Evolutionary conservation across 1,140 invertebrate species (phyloP).

Genomic region (Zaprionus tsacasi): DNA sequence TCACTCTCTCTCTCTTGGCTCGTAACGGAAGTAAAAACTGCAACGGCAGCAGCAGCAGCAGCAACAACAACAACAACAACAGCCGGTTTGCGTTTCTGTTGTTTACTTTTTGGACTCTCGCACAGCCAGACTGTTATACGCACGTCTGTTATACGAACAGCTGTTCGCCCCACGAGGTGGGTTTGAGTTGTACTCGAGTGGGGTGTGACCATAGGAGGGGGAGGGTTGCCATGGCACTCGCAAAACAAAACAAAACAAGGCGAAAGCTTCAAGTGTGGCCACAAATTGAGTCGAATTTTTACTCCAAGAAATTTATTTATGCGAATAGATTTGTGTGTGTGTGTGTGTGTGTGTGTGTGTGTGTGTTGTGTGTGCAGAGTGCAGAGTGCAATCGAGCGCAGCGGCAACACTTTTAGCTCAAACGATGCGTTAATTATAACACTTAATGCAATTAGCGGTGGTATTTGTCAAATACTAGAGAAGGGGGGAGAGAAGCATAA

Average conservation of each 20-base stretch:
- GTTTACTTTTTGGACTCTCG: conserved; percentile 66
- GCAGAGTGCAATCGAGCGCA: conserved; percentile 38
- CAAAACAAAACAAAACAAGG: conserved; percentile 75
- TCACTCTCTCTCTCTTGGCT: conserved; percentile 33
- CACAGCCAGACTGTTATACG: conserved; percentile 36
- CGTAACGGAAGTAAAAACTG: conserved; percentile 67
- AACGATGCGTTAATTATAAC: conserved; percentile 34
- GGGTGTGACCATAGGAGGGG: background rate
- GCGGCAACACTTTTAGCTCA: conserved; percentile 22
- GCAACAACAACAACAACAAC: conserved; percentile 51
- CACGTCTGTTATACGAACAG: conserved; percentile 47
- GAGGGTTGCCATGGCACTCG: conserved; percentile 69
- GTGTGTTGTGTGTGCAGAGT: conserved; percentile 19
- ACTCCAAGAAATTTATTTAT: conserved; percentile 27
- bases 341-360: too few species aligned
- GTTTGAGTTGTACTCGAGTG: background rate
- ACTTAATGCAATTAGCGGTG: conserved; percentile 31
- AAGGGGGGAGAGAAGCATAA: background rate
- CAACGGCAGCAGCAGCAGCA: conserved; percentile 38
- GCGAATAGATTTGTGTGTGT: conserved; percentile 3
- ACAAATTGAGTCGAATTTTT: conserved; percentile 76
- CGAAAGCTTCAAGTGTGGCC: conserved; percentile 72
- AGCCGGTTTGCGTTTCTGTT: conserved; percentile 65
- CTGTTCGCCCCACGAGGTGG: conserved; percentile 37
- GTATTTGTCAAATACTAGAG: background rate